Conservation (phyloP, 2,888 invertebrate species). For the Bursaphelenchus okinawaensis region DNA sequence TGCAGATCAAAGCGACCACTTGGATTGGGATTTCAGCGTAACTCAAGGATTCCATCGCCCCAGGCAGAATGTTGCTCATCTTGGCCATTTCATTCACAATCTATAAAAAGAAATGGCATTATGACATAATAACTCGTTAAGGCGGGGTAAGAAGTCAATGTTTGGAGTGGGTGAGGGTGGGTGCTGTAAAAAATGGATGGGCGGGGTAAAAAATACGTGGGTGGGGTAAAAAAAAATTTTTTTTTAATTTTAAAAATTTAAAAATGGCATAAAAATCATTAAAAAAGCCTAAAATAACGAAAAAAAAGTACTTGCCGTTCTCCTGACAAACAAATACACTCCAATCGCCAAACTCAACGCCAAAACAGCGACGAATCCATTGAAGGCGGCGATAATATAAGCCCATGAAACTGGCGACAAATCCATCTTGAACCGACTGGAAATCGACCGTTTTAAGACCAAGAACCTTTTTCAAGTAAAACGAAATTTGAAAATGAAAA, state of each 20-base stretch:
- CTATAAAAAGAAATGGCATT: too few relatives aligned
- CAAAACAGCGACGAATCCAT: not conserved
- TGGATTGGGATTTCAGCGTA: conserved; percentile 23
- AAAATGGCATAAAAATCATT: not conserved
- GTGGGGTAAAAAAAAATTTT: too few relatives aligned
- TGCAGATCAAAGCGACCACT: conserved; percentile 19
- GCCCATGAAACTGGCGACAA: not conserved
- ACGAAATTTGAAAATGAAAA: not conserved
- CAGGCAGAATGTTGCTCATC: conserved; percentile 17
- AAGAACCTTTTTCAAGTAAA: not conserved
- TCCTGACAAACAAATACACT: not conserved
- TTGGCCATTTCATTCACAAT: conserved; percentile 17
- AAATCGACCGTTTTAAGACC: not conserved
- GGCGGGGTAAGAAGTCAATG: not conserved
- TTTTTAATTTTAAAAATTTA: too few relatives aligned
- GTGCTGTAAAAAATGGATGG: too few relatives aligned
- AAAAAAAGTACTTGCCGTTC: too few relatives aligned
- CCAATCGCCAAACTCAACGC: not conserved
- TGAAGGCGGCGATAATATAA: not conserved
- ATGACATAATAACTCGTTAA: too few relatives aligned
- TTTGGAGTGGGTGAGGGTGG: too few relatives aligned
- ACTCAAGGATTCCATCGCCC: conserved; percentile 15
- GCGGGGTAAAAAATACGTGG: too few relatives aligned
- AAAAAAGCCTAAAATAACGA: not conserved
- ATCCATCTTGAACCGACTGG: not conserved